Base-by-base conservation (phyloP, 2,797 vertebrate genomes). In the Chelmon rostratus region DNA sequence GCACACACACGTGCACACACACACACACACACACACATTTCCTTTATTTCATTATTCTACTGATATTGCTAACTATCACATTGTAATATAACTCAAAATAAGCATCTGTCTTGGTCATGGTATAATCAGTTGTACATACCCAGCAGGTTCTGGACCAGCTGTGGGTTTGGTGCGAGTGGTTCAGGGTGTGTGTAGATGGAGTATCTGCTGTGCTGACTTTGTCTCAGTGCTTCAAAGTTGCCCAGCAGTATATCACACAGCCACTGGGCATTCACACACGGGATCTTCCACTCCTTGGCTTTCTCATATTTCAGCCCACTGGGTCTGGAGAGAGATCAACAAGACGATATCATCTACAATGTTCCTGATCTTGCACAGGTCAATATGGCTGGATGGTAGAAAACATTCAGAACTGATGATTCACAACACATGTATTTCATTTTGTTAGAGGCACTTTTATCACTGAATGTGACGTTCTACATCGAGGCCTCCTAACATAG, bases 221-320 rank as follows among this genome's bases (percentile, higher is more conserved):
- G 98, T 71, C 98, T 90, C 25, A 99, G 88, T 0, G 97, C 97
- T 88, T 99, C 98, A 10, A 99, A 97, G 88, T 98, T 96, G 0
- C 98, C 98, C 62, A 99, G 95, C 25, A 99, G 93, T 59, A 99
- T 96, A 79, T 99, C 98, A 8, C 98, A 98, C 9, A 99, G 95
- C 98, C 98, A 99, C 77, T 98, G 97, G 0, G 97, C 97, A 0
- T 99, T 99, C 25, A 99, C 98, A 42, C 98, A 99, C 0, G 97
- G 97, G 88, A 99, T 98, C 92, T 97, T 94, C 98, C 98, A 99
- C 90, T 99, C 98, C 85, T 97, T 98, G 67, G 98, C 98, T 9
- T 98, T 99, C 83, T 99, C 98, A 0, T 98, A 99, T 89, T 99
- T 99, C 59, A 98, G 74, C 5, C 98, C 98, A 0, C 90, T 95